Evolutionary conservation across 2,888 invertebrate species (phyloP), one percentile per base, ranked within the genome.

Genomic region (Pediacus dermestoides): DNA sequence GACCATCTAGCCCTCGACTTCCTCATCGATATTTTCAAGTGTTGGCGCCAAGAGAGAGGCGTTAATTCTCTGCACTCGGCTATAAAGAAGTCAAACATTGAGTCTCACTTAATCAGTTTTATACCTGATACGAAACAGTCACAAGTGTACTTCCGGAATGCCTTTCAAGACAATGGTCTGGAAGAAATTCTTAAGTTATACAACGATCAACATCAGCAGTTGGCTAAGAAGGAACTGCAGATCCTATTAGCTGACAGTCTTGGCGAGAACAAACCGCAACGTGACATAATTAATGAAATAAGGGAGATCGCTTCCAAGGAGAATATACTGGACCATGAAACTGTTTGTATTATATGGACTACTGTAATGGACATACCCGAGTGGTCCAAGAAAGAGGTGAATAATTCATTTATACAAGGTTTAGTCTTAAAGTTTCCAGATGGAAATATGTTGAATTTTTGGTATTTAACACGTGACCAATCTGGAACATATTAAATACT

Each of bases 1-100:
- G 89, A 91, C 77, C 90, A 92, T 68, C 77, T 95, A 68, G 92
- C 95, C 43, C 78, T 95, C 61, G 93, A 95, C 60, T 96, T 96
- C 72, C 81, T 95, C 61, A 81, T 94, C 59, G 88, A 91, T 71
- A 85, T 95, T 67, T 93, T 93, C 74, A 79, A 84, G 55, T 88
- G 87, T 54, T 89, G 93, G 80, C 88, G 93, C 68, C 80, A 81
- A 64, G 93, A 95, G 70, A 89, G 88, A 64, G 95, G 95, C 55
- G 78, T 87, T 57, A 73, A 82, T 49, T 85, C 88, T 60, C 79
- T 93, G 56, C 85, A 88, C 72, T 86, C 89, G 47, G 83, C 88
- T 53, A 80, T 93, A 57, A 90, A 90, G 71, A 85, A 81, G 68
- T 88, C 90, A 55, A 88, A 88, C 62, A 81, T 93, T 50, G 70